phyloP scores from a whole-genome alignment of 2,113 vertebrate genomes.

The Antechinus stuartii region DNA sequence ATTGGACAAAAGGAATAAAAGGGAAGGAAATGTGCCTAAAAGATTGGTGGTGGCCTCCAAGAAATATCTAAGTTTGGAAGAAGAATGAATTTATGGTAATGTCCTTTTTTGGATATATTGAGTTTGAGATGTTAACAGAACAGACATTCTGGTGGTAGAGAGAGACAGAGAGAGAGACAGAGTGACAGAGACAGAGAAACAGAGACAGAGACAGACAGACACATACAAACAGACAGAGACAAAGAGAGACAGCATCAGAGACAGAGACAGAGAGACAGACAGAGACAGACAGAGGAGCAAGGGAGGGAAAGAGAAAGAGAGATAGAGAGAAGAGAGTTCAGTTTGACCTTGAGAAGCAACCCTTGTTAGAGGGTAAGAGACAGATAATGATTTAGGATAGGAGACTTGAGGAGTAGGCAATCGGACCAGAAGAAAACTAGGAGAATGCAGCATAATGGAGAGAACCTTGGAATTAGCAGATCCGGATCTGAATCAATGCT shows the following conservation, averaged over 20 bases:
- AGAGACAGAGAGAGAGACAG: neutral
- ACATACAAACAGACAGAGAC: too few relatives aligned
- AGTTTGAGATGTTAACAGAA: neutral
- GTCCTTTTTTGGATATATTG: neutral
- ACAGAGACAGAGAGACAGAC: too few relatives aligned
- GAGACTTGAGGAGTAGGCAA: neutral
- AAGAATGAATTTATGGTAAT: neutral
- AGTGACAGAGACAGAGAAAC: neutral
- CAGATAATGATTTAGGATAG: neutral
- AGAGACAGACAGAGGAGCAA: too few relatives aligned
- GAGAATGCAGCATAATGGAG: neutral
- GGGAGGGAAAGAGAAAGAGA: too few relatives aligned
- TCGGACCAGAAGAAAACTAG: neutral
- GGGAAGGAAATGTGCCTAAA: neutral
- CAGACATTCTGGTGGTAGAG: neutral
- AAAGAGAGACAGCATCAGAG: too few relatives aligned
- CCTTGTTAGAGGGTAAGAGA: neutral
- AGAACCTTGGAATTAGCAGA: neutral
- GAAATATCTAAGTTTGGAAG: neutral
- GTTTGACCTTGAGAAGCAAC: neutral
- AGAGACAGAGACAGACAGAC: too few relatives aligned
- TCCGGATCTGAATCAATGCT: neutral
- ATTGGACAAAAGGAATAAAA: neutral
- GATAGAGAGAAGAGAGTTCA: neutral
- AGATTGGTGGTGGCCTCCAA: neutral